Percentiles rank a stretch among this genome's conserved stretches.
Conservation (phyloP, 1,140 invertebrate genomes). For the Drosophila nikananu region DNA sequence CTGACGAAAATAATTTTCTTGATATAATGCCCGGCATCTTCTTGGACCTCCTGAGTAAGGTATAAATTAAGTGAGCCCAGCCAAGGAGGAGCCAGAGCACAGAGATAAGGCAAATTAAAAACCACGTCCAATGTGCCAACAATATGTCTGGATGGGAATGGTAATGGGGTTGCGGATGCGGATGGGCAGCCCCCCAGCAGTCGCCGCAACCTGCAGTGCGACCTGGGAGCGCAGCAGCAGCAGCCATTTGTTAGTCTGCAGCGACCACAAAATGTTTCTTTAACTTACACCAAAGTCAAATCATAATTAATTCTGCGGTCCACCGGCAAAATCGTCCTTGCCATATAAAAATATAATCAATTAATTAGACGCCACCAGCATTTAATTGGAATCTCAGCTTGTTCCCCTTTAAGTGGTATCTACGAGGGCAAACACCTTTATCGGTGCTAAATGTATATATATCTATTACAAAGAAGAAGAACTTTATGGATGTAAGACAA, state of each 20-base stretch:
- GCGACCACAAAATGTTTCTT: conserved; percentile 47
- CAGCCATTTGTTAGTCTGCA: conserved; percentile 63
- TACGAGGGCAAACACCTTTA: neutral
- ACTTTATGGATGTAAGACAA: neutral
- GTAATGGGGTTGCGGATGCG: neutral
- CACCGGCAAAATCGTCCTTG: conserved; percentile 16
- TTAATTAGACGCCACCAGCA: conserved; percentile 41
- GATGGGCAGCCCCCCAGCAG: neutral
- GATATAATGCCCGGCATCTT: conserved; percentile 33
- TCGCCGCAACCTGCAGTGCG: conserved; percentile 31
- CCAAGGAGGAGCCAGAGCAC: conserved; percentile 14
- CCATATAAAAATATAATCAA: conserved; percentile 59
- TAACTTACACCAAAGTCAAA: conserved; percentile 59
- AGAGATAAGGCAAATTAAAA: conserved; percentile 66
- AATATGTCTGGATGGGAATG: conserved; percentile 45
- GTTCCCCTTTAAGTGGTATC: neutral
- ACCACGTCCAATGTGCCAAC: conserved; percentile 61
- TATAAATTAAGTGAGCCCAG: conserved; percentile 58
- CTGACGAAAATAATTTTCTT: conserved; percentile 63
- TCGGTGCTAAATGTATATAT: neutral
- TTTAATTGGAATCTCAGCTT: conserved; percentile 31
- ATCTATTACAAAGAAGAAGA: neutral
- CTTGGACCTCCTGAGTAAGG: conserved; percentile 24
- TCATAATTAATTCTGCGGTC: conserved; percentile 64
- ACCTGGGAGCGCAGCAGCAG: conserved; percentile 17